A percentile compares a stretch with the other conserved stretches of the same genome.
Conservation (phyloP, 2,113 vertebrate genomes). For the Actenoides hombroni region DNA sequence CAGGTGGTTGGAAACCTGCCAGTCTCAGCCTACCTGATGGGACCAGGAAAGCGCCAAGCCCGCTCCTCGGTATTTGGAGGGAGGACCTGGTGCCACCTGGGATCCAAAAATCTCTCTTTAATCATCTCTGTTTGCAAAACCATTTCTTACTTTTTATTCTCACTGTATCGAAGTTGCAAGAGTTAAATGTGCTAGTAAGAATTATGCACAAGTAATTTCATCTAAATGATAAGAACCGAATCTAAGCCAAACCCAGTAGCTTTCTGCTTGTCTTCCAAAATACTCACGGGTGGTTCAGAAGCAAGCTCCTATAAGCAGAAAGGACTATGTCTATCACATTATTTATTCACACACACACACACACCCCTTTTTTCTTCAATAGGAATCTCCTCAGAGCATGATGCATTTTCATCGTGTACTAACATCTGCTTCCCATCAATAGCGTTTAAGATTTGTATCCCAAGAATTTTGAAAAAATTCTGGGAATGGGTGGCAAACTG, state of each 20-base stretch:
- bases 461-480: constrained; percentile 22
- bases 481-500: constrained; percentile 5
- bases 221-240: not conserved
- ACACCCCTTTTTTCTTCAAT: not conserved
- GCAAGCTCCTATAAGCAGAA: not conserved
- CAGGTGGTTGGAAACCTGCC: not conserved
- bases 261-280: not conserved
- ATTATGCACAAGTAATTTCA: not conserved
- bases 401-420: not conserved
- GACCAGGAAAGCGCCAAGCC: not conserved
- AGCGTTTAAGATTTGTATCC: constrained; percentile 4
- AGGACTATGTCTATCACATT: not conserved
- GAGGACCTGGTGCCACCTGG: not conserved
- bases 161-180: not conserved
- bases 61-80: not conserved
- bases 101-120: not conserved
- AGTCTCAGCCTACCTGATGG: not conserved
- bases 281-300: not conserved
- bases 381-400: not conserved
- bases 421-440: constrained; percentile 43
- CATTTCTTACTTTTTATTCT: not conserved
- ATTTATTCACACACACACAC: not conserved
- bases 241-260: not conserved
- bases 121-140: not conserved
- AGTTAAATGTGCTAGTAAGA: not conserved